Base-by-base conservation (phyloP, 1,140 invertebrate species). In the Nymphalis io region DNA sequence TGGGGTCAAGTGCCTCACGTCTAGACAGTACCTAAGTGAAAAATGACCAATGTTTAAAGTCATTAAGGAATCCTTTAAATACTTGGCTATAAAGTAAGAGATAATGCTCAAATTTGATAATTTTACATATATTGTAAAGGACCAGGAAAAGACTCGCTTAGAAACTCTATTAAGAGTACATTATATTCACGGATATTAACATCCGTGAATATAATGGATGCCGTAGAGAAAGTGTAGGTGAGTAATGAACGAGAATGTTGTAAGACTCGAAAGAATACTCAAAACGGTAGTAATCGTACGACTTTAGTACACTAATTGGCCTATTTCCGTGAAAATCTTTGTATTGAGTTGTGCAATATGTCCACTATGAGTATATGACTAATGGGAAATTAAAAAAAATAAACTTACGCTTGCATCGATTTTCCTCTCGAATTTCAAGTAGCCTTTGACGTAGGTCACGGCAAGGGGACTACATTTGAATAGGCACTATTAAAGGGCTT, bases 401-500 rank as follows among this genome's bases (percentile, higher is more conserved):
- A 71, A 53, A 89, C 88, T 90, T 81, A 90, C 88, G 78, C 86
- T 85, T 83, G 75, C 88, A 90, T 90, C 72, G 83, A 88, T 88
- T 90, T 85, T 88, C 81, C 83, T 88, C 85, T 89, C 81, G 81
- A 82, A 85, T 57, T 82, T 80, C 79, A 79, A 80, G 78, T 79
- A 71, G 78, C 81, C 77, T 84, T 85, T 83, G 72, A 79, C 62
- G 68, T 85, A 60, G 72, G 68, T 67, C 78, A 80, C 80, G 81
- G 82, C 64, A 88, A 85, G 71, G 82, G 76, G 89, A 90, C 89
- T 91, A 91, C 89, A 91, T 91, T 89, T 88, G 89, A 91, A 89
- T 79, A 78, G 82, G 79, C 85, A 91, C 87, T 87, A 27, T 74
- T 80, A 77, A 76, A 87, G 88, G 87, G 87, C 85, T 91, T 91